Conservation (phyloP, 2,797 vertebrate genomes). For the Enoplosus armatus region DNA sequence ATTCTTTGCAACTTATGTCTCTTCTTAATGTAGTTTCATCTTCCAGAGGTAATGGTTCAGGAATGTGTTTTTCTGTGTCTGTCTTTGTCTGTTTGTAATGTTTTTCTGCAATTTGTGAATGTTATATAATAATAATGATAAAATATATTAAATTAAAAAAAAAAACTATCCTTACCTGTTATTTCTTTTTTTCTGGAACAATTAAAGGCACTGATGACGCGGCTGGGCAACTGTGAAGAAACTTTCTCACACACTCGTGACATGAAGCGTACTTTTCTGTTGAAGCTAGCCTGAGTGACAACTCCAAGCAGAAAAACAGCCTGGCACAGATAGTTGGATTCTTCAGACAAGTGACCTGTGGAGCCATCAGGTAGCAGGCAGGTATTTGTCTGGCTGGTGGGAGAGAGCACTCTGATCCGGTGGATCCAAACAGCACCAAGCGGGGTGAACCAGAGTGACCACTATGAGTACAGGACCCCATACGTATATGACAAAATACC, state of each 20-base stretch:
- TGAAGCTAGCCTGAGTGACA: neutral
- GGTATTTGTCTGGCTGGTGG: neutral
- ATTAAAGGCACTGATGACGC: neutral
- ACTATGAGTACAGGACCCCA: neutral
- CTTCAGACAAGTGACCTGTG: neutral
- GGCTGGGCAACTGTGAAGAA: too few species aligned
- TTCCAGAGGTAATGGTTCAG: neutral
- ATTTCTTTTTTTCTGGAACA: neutral
- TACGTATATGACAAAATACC: neutral
- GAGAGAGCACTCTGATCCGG: neutral
- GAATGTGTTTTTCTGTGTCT: neutral
- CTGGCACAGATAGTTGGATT: neutral
- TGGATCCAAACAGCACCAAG: neutral
- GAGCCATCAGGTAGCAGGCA: neutral
- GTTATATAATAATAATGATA: neutral
- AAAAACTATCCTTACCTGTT: too few species aligned
- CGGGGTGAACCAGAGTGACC: neutral
- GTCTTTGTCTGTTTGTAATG: constrained; percentile 2
- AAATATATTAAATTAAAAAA: constrained; percentile 1
- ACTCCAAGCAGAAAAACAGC: neutral
- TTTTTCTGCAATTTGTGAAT: constrained; percentile 21
- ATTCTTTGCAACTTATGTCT: neutral
- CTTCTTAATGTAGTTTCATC: neutral
- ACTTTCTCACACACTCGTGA: neutral
- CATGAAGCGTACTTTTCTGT: neutral